Base-by-base conservation (phyloP, 2,113 vertebrate species). In the Furnarius figulus region DNA sequence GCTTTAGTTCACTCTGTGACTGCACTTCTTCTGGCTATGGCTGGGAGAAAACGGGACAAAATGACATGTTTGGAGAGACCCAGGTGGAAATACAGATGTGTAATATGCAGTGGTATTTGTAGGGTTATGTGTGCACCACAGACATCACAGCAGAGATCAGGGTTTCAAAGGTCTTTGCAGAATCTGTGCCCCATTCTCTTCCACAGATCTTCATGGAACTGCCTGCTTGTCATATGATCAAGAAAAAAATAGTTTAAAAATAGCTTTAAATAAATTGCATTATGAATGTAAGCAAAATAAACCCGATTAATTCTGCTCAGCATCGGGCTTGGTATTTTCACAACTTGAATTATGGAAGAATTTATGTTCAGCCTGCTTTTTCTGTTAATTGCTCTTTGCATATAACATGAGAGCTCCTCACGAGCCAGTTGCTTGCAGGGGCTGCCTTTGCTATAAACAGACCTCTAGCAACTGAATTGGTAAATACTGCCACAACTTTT, bases 371-470 rank as follows among this genome's bases (percentile, higher is more conserved):
- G 81, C 39, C 40, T 80, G 83, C 49, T 94, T 89, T 90, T 78
- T 42, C 93, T 95, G 44, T 92, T 95, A 85, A 97, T 97, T 97
- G 81, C 75, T 94, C 95, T 88, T 85, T 93, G 94, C 84, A 77
- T 96, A 55, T 90, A 90, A 90, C 85, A 87, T 88, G 68, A 94
- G 91, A 93, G 42, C 19, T 71, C 49, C 66, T 94, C 59, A 30
- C 75, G 88, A 95, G 56, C 74, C 68, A 68, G 21, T 95, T 74
- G 78, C 78, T 96, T 0, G 0, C 46, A 50, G 84, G 84, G 91
- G 53, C 39, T 97, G 53, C 33, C n/a, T 82, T 90, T 68, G 71
- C 80, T 33, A 68, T n/a, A 94, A 96, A 93, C 47, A 94, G 44
- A 96, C 72, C 31, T 86, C 59, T 62, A 68, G 84, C 14, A 39